Evolutionary conservation across 2,888 invertebrate species (phyloP), one percentile per base, ranked within the genome.

Genomic region (Coenonympha glycerion): DNA sequence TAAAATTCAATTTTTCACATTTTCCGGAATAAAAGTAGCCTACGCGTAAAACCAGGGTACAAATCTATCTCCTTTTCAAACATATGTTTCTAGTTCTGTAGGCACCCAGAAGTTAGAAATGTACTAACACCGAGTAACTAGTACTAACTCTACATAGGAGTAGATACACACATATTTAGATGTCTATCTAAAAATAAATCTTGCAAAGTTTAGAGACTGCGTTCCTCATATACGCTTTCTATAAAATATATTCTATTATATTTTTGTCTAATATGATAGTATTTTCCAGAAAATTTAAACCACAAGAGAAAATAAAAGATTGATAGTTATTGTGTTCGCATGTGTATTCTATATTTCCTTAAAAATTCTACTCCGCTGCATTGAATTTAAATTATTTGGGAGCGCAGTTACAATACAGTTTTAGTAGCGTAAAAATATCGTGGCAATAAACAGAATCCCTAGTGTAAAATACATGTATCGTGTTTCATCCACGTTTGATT

Each of bases 381-480:
- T 54, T 54, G 54, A 54, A 51, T 54, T 54, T 51, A 54, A 54
- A 54, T 47, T 50, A 39, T 16, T 49, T 34, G 42, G 47, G 24
- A 47, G 40, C 44, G 47, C 34, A 40, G 47, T 54, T 54, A 54
- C 44, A 54, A 54, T 47, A 45, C 34, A 45, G 47, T 51, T 49
- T 47, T 48, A 54, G 51, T 54, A 22, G 47, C 47, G 49, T 44
- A 49, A 49, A 49, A 48, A 51, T 54, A 54, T 45, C 30, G 44
- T 19, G 40, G 53, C 49, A 47, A 55, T 47, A 45, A 50, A 55
- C 40, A 34, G 44, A 55, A 53, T 50, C 53, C 47, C 55, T 44
- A 6, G 55, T 45, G 53, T 47, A 36, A 55, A 52, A 55, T 47
- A 53, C 47, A 55, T 53, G 49, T 55, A 50, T 55, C 53, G 53